Evolutionary conservation across 2,113 vertebrate genomes (phyloP), one percentile per base, ranked within the genome.

Genomic region (Meleagris gallopavo): DNA sequence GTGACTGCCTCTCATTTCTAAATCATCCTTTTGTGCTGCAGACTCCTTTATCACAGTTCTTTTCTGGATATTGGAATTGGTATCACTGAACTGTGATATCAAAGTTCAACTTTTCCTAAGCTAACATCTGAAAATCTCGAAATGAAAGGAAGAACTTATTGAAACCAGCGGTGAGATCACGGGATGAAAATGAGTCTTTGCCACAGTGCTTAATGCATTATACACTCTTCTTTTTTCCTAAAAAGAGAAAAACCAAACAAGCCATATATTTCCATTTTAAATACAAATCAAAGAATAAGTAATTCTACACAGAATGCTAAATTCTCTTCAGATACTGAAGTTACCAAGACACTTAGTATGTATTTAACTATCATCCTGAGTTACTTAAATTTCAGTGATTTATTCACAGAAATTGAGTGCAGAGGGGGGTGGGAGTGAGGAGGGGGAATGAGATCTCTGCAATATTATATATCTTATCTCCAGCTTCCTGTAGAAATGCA

Each of bases 281-380:
- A 67, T 89, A 96, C 91, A 86, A 96, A 96, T 95, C 89, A 97
- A 96, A 93, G 92, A 97, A 86, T 86, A 97, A 95, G 83, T 77
- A 81, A 88, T 65, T n/a, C 10, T 64, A 11, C 93, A 88, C 29
- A 91, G 69, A 96, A 89, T 73, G 85, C 69, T 94, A 58, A 81
- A 85, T 50, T 92, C 90, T 89, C 46, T 96, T 91, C 81, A 85
- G 66, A 97, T 82, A 86, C 29, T 77, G 27, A 82, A 89, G 45
- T 48, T 20, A 90, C 36, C 69, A 11, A 38, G 83, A 78, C 61
- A 83, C 54, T 92, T 90, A 34, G 89, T 34, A 86, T 8, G 78
- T 64, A 81, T 25, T 65, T 34, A 67, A 79, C 14, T 74, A 78
- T 25, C 77, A 70, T 27, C 20, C 30, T 92, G 45, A 41, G 16